Base-by-base conservation (phyloP, 2,888 invertebrate species). In the Embidobia sp. region DNA sequence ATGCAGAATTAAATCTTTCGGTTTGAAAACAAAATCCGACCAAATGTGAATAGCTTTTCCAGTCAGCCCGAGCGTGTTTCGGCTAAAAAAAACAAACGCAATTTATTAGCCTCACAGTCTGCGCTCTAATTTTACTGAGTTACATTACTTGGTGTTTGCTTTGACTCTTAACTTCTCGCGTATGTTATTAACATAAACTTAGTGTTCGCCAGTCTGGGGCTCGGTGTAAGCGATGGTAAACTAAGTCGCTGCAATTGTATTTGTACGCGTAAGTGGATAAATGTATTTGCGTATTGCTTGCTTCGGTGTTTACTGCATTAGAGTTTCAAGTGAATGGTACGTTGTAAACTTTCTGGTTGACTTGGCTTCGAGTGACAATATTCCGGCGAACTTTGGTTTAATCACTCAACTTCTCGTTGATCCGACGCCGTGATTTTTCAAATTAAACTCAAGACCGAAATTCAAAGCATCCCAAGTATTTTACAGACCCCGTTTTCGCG, bases 101-200 rank as follows among this genome's bases (percentile, higher is more conserved):
- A 49, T 37, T 49, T 37, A 63, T 49, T 29, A 40, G 11, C 0
- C n/a, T 15, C 26, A 15, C 33, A 33, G 44, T 16, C 44, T 22
- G n/a, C 48, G 19, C 13, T 61, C n/a, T n/a, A n/a, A 40, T 40
- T 63, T 49, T 27, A 27, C 40, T 1, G 29, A 16, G 37, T 48
- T 40, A 8, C 18, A 29, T 40, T 48, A 49, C 19, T 40, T 40
- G 8, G 27, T 15, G 48, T 48, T 48, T 63, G 49, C 49, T 63
- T 49, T 49, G 37, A 27, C 40, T 35, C 48, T 63, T 63, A 51
- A 31, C 31, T 19, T 37, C 42, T 31, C 33, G 27, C 53, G 31
- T 22, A 22, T 53, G 51, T 33, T 53, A 64, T 64, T 64, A 51
- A 51, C 64, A 51, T 64, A 49, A 64, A 51, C 51, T 64, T 48